Evolutionary conservation across 2,797 vertebrate species (phyloP), one percentile per base, ranked within the genome.

Genomic region (Luscinia megarhynchos): DNA sequence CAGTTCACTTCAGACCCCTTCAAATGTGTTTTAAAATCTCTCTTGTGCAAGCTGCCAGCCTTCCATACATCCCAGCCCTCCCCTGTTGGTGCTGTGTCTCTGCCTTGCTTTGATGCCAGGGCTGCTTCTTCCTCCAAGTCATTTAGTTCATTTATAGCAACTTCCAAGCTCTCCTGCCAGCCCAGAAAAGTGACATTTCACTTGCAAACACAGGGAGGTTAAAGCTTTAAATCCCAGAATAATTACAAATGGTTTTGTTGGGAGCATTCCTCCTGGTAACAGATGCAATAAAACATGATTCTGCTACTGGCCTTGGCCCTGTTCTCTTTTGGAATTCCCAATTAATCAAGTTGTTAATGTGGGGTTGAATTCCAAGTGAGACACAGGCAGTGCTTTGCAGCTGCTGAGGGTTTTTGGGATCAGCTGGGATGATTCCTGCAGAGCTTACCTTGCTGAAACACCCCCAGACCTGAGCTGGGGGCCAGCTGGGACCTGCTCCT

Each of bases 191-290:
- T 32, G 24, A 40, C 75, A 6, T 87, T 84, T 50, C 34, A 9
- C 46, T 72, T 66, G 51, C 46, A 69, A 36, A 61, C 17, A 13
- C 29, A 1, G 54, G 51, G 70, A 89, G 82, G 45, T 45, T 70
- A 55, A 89, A 85, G 72, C 94, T 91, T 80, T 51, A 55, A 77
- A 80, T 66, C 82, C 15, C 68, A 20, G 21, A 32, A 61, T 70
- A 48, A 70, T 93, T 67, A n/a, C 4, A 67, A 67, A 67, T 59
- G 41, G 58, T 12, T 91, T 80, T 69, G 59, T 64, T 51, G 68
- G 64, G 92, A 80, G 10, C 29, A 3, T 74, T 74, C 54, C 32
- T 83, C 36, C 82, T 34, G 26, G 15, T 51, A 80, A 66, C 48
- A 55, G 67, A 40, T 50, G 64, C 62, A 59, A 38, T 59, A 69